Percentiles rank a stretch among this genome's conserved stretches.
These are phyloP conservation scores for Ephestia elutella DNA, from an alignment of 1,140 invertebrate genomes.

Conservation along the genomic window DNA sequence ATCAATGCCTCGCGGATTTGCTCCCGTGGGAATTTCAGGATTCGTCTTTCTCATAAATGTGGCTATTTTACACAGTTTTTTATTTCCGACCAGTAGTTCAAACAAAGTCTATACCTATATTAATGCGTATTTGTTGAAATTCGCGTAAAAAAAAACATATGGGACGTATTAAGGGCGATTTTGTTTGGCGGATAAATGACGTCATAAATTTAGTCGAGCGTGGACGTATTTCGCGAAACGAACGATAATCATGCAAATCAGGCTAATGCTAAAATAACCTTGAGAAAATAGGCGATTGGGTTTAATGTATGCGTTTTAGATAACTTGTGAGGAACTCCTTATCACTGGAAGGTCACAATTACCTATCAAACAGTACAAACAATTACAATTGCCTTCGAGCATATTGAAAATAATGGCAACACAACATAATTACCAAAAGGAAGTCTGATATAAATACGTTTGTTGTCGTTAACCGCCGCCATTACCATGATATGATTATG, in stretches of 20 bases:
- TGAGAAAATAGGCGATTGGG: slow-evolving; percentile 18
- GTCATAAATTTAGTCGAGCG: slow-evolving; percentile 19
- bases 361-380: slow-evolving; percentile 22
- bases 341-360: slow-evolving; percentile 17
- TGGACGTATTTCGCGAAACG: slow-evolving; percentile 23
- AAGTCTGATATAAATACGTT: not conserved
- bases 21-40: too few species aligned
- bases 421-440: not conserved
- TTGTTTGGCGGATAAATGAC: slow-evolving; percentile 5
- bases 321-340: slow-evolving; percentile 22
- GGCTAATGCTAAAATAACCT: slow-evolving; percentile 9
- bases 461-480: not conserved
- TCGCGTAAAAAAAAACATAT: not conserved
- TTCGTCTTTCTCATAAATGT: too few species aligned
- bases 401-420: slow-evolving; percentile 7
- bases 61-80: too few species aligned
- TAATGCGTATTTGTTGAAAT: not conserved
- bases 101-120: too few species aligned
- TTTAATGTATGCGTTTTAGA: slow-evolving; percentile 26
- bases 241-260: slow-evolving; percentile 36
- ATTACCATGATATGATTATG: not conserved
- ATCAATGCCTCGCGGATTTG: too few species aligned
- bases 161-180: not conserved
- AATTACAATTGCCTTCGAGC: slow-evolving; percentile 10
- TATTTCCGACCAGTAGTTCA: too few species aligned